phyloP scores from a whole-genome alignment of 2,797 vertebrate species.

The Peromyscus nudipes region DNA sequence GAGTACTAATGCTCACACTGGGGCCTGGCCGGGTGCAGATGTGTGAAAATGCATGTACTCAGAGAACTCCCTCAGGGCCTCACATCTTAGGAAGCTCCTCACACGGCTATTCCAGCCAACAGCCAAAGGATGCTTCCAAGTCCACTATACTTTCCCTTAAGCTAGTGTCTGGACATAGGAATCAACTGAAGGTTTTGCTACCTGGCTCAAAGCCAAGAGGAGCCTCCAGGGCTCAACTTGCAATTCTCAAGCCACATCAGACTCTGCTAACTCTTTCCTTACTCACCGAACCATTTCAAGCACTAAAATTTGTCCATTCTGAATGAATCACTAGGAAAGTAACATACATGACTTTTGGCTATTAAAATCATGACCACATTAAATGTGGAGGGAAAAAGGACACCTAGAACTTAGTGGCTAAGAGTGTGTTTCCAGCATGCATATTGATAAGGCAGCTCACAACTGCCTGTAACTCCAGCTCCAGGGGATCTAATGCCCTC shows the following conservation, averaged over 20 bases:
- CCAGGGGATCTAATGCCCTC: neutral
- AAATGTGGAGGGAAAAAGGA: neutral
- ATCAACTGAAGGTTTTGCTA: slow-evolving; percentile 48
- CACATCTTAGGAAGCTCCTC: slow-evolving; percentile 45
- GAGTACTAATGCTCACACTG: slow-evolving; percentile 57
- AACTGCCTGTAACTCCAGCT: neutral
- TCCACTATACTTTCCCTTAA: slow-evolving; percentile 70
- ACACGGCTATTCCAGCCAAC: slow-evolving; percentile 52
- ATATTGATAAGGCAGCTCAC: neutral
- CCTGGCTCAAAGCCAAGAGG: slow-evolving; percentile 54
- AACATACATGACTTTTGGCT: neutral
- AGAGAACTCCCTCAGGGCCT: slow-evolving; percentile 51
- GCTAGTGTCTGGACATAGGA: slow-evolving; percentile 66
- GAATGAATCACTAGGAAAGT: neutral
- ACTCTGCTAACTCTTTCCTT: neutral
- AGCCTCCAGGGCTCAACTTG: neutral
- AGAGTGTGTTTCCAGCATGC: neutral
- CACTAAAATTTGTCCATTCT: slow-evolving; percentile 9
- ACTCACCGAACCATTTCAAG: neutral
- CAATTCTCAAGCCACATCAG: neutral
- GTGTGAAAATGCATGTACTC: slow-evolving; percentile 79
- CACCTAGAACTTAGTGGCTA: neutral
- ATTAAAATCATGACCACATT: neutral
- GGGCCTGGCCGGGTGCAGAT: slow-evolving; percentile 71
- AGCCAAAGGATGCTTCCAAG: slow-evolving; percentile 59